Conservation (phyloP, 2,113 vertebrate genomes). For the Macrotis lagotis region DNA sequence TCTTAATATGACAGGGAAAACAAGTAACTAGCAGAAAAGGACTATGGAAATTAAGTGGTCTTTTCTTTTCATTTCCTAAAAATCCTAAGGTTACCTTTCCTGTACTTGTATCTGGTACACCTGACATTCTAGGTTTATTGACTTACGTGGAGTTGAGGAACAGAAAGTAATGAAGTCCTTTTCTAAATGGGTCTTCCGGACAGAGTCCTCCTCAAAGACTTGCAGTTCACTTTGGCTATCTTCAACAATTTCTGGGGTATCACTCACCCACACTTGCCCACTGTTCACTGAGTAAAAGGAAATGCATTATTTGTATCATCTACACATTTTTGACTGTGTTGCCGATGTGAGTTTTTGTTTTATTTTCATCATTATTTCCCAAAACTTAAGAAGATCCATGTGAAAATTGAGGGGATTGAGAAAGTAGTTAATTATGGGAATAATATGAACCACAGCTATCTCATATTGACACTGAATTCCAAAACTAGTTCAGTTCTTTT, state of each 20-base stretch:
- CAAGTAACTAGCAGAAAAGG: neutral
- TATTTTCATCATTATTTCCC: neutral
- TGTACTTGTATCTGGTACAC: neutral
- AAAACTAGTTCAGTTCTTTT: neutral
- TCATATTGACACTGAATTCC: neutral
- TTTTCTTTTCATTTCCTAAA: neutral
- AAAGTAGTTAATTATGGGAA: neutral
- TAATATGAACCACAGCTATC: neutral
- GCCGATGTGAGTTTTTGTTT: neutral
- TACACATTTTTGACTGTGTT: neutral
- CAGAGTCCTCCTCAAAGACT: slow-evolving; percentile 39
- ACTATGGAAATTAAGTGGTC: neutral
- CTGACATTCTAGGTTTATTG: neutral
- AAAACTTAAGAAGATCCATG: neutral
- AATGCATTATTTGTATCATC: neutral
- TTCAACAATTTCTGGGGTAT: neutral
- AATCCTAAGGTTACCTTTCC: neutral
- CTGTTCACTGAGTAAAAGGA: neutral
- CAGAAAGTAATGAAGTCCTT: slow-evolving; percentile 86
- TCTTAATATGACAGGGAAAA: neutral
- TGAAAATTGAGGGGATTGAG: neutral
- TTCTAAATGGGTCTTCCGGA: slow-evolving; percentile 78
- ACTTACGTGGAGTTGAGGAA: slow-evolving; percentile 79
- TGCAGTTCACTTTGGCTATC: fast-evolving
- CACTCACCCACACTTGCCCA: neutral